Conservation (phyloP, 1,140 invertebrate genomes). For the Eumeta japonica region DNA sequence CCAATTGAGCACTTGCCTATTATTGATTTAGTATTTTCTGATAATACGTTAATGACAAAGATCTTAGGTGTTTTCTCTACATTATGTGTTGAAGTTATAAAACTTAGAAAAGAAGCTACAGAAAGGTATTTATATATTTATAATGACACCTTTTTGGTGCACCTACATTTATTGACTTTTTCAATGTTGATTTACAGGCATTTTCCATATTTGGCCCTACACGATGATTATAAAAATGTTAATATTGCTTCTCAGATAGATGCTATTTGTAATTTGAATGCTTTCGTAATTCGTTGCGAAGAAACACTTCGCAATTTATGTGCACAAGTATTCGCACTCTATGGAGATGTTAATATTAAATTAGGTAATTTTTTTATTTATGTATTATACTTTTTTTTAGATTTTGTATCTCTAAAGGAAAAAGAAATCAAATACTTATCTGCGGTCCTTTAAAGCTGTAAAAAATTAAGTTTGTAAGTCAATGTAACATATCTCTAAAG, state of each 20-base stretch:
- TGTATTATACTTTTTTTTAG: conserved; percentile 16
- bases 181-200: conserved; percentile 25
- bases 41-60: conserved; percentile 81
- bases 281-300: conserved; percentile 67
- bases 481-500: no score
- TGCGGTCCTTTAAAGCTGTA: no score
- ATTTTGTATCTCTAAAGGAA: no score
- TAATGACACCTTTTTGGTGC: conserved; percentile 2
- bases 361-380: conserved; percentile 49
- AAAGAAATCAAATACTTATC: no score
- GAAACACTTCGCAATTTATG: conserved; percentile 66
- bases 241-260: conserved; percentile 46
- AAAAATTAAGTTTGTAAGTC: no score
- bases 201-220: conserved; percentile 41
- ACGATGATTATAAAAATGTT: conserved; percentile 41
- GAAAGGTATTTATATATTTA: conserved; percentile 50
- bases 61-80: conserved; percentile 78
- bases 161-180: not conserved
- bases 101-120: conserved; percentile 68
- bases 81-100: conserved; percentile 73
- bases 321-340: conserved; percentile 66
- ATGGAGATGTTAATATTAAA: conserved; percentile 51
- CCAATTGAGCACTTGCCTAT: conserved; percentile 66
- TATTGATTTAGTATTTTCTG: conserved; percentile 72
- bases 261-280: conserved; percentile 63